phyloP scores from a whole-genome alignment of 2,113 vertebrate species.

The Bubo blakistoni region DNA sequence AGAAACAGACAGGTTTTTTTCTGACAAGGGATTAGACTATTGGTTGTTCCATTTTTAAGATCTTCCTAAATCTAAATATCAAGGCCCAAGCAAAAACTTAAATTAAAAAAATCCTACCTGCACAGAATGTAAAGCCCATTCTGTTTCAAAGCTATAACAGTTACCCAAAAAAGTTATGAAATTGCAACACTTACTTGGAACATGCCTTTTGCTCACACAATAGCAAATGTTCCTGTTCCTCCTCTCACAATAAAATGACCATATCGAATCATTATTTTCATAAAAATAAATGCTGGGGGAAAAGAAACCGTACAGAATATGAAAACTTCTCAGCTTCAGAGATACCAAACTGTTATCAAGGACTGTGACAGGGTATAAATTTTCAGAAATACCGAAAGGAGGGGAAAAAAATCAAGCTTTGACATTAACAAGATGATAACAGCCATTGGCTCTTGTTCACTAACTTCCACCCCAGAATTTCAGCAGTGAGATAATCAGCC shows the following conservation, averaged over 20 bases:
- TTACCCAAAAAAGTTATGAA: not conserved
- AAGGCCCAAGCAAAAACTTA: not conserved
- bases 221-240: not conserved
- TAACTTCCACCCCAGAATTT: not conserved
- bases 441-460: not conserved
- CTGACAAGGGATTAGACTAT: not conserved
- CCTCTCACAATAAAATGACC: not conserved
- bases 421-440: not conserved
- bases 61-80: not conserved
- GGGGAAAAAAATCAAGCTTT: not conserved
- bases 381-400: not conserved
- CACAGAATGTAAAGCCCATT: not conserved
- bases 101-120: not conserved
- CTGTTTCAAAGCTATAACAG: not conserved
- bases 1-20: not conserved
- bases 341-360: not conserved
- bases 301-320: not conserved
- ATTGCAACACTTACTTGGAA: not conserved
- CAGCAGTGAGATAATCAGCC: not conserved
- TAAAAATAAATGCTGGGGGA: not conserved
- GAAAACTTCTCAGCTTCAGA: not conserved
- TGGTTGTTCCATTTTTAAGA: constrained; percentile 25
- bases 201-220: not conserved
- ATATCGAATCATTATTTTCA: not conserved
- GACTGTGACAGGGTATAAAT: not conserved